Percentiles rank a stretch among this genome's conserved stretches.
phyloP scores from a whole-genome alignment of 2,888 invertebrate species.

The Dendrolimus pini region DNA sequence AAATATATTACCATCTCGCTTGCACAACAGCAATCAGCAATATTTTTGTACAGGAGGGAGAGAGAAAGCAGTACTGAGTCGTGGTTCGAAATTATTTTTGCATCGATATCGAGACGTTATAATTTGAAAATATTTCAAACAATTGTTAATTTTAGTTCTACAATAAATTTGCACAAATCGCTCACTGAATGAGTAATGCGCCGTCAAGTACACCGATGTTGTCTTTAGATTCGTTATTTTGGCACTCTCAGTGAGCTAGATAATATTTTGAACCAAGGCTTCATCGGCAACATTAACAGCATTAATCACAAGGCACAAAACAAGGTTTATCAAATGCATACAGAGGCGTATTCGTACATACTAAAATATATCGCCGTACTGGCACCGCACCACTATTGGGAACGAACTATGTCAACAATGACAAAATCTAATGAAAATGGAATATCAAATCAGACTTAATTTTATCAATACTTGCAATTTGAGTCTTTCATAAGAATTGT shows the following conservation, averaged over 20 bases:
- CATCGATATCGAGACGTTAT: slow-evolving; percentile 3
- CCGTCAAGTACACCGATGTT: slow-evolving; percentile 31
- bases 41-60: too few species aligned
- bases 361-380: background rate
- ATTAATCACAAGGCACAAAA: slow-evolving; percentile 62
- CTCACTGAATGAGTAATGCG: slow-evolving; percentile 41
- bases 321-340: slow-evolving; percentile 21
- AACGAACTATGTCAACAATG: too few species aligned
- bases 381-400: too few species aligned
- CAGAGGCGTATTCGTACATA: slow-evolving; percentile 6
- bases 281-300: slow-evolving; percentile 36
- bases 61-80: too few species aligned
- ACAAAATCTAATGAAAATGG: too few species aligned
- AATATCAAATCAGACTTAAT: too few species aligned
- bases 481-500: too few species aligned
- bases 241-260: slow-evolving; percentile 21
- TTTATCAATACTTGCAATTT: too few species aligned
- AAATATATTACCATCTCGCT: too few species aligned
- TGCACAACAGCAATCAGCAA: too few species aligned
- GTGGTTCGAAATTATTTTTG: too few species aligned
- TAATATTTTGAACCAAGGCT: slow-evolving; percentile 12
- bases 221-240: slow-evolving; percentile 6
- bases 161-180: slow-evolving; percentile 61
- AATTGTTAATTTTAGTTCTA: slow-evolving; percentile 61
- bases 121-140: slow-evolving; percentile 54